A percentile compares a stretch with the other conserved stretches of the same genome.
Evolutionary conservation across 2,888 invertebrate genomes (phyloP).

Genomic region (Elgonia sp.): DNA sequence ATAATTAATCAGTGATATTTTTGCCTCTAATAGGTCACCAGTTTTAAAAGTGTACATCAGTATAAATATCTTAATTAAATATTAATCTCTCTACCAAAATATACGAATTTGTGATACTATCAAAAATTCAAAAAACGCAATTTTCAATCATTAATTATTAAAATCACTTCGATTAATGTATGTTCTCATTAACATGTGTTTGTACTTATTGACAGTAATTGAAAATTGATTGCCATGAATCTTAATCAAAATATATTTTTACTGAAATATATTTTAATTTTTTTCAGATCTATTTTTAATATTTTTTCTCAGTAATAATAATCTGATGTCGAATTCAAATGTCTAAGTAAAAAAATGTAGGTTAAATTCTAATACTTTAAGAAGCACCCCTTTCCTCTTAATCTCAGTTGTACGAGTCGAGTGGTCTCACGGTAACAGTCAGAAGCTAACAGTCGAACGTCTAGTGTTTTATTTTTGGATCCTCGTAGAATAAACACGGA

Average conservation of each 20-base stretch:
- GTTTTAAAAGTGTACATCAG: background rate
- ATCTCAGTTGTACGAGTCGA: slow-evolving; percentile 52
- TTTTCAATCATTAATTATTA: no score
- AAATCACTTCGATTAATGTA: no score
- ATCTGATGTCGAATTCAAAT: background rate
- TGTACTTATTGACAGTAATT: no score
- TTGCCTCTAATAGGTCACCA: slow-evolving; percentile 6
- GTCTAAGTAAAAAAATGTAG: slow-evolving; percentile 13
- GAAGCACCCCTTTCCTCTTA: slow-evolving; percentile 48
- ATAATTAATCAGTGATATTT: slow-evolving; percentile 14
- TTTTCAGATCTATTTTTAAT: no score
- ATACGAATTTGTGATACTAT: background rate
- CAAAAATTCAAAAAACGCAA: no score
- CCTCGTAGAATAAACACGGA: slow-evolving; percentile 64
- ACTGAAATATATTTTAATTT: no score
- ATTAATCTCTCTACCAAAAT: background rate
- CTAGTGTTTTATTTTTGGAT: slow-evolving; percentile 72
- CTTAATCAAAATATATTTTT: no score
- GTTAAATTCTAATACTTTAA: slow-evolving; percentile 30
- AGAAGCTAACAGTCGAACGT: slow-evolving; percentile 60
- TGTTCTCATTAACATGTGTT: no score
- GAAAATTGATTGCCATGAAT: no score
- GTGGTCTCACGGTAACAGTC: slow-evolving; percentile 58
- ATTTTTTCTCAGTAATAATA: no score
- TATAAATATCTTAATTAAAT: background rate